Evolutionary conservation across 2,113 vertebrate species (phyloP), one percentile per base, ranked within the genome.

Genomic region (Casuarius casuarius): DNA sequence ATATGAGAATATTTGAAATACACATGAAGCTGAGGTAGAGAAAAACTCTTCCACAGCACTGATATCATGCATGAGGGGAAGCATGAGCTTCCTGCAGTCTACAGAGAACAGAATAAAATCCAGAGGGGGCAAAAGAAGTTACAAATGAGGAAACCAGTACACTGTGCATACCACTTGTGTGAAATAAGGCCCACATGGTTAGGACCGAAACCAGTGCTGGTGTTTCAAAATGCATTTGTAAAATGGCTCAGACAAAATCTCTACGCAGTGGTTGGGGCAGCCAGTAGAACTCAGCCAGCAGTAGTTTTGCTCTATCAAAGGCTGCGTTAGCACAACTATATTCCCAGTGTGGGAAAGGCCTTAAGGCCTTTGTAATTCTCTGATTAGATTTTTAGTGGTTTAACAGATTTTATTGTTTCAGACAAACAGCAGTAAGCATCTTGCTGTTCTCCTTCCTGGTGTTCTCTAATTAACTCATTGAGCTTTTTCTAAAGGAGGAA

Each of bases 181-280:
- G 44, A 82, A 48, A 73, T 33, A 63, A 62, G 20, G 9, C 26
- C 40, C 18, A 2, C 0, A 0, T 31, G 26, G 48, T 35, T 11
- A 3, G 6, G 10, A 20, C 14, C 66, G 31, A 78, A 44, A 85
- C 40, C 44, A 26, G 3, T 4, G 38, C 4, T 10, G 35, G 42
- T 40, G 28, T 82, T 91, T 44, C 48, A 81, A 75, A 86, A 77
- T 17, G 7, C 8, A 7, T 0, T 1, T 16, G 13, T 31, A 33
- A 76, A 91, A 46, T 23, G 71, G 40, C 35, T 54, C 38, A 38
- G 40, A 35, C 11, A 74, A 83, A 83, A 71, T 40, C 54, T 80
- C 49, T 10, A 17, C 17, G 1, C 2, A 12, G 25, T 12, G 22
- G 9, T 0, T 80, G 65, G 26, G 49, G 12, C 33, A 83, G 63